Evolutionary conservation across 2,888 invertebrate genomes (phyloP), one percentile per base, ranked within the genome.

Genomic region (Megamerina dolium): DNA sequence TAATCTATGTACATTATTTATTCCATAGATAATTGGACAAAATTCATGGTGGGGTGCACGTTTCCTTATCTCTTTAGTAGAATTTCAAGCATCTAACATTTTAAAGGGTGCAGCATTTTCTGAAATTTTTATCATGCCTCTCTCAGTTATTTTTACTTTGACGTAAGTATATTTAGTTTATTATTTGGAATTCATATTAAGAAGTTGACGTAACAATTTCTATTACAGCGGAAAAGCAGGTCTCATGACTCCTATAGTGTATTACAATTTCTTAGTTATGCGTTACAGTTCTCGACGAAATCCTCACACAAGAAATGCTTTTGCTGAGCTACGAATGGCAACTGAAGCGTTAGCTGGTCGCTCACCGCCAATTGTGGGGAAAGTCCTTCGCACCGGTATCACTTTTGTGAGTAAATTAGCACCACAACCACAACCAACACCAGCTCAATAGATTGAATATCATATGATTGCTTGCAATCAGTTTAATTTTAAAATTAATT

Each of bases 211-310:
- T n/a, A n/a, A n/a, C n/a, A n/a, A n/a, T 26, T 2, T 33, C 4
- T 36, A 23, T 6, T 77, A 37, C 75, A 96, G 95, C 72, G 95
- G 95, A 20, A 82, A 85, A 72, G 88, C 88, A 63, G 89, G 88
- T 20, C 74, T 97, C 45, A 75, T 97, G 63, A 87, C 94, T 12
- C 95, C 96, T 33, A 88, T 99, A 73, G 82, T 95, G 61, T 99
- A 97, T 77, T 97, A 95, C 74, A 90, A 96, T 70, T 99, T 99
- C 75, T 75, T 99, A 60, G 81, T 85, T 48, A 80, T 92, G 68
- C 84, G 99, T 49, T 94, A 97, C 74, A 77, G 87, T 48, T 97
- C 97, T 5, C 81, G 92, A 45, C 83, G 99, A 58, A 99, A 99
- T 77, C 95, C 96, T 1, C 92, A 91, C 75, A 93, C 93, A 41